Evolutionary conservation across 2,888 invertebrate species (phyloP).

Genomic region (Salpingus planirostris): DNA sequence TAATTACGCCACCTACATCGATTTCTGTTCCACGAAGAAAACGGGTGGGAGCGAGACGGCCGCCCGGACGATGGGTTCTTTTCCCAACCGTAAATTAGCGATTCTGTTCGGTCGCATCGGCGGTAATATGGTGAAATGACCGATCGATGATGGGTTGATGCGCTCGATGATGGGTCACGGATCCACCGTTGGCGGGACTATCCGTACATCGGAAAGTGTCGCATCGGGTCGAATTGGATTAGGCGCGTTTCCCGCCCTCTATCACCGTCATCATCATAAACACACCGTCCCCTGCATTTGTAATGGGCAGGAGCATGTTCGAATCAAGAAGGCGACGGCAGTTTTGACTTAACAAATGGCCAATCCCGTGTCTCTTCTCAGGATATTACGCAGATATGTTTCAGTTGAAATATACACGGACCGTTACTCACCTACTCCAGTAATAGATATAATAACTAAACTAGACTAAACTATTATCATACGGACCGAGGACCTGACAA

Average conservation of each 20-base stretch:
- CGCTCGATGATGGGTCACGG: no score
- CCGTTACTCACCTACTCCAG: no score
- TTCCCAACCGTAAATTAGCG: conserved; percentile 5
- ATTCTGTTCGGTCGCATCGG: conserved; percentile 8
- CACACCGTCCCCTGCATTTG: no score
- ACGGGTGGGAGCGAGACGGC: not conserved
- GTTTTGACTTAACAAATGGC: conserved; percentile 27
- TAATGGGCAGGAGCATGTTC: conserved; percentile 16
- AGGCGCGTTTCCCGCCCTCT: conserved; percentile 26
- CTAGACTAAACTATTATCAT: no score
- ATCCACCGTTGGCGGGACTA: no score
- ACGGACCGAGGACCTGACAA: no score
- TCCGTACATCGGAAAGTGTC: conserved; percentile 28
- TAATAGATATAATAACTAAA: no score
- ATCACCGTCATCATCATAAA: conserved; percentile 16
- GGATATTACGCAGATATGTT: conserved; percentile 22
- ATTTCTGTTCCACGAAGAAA: no score
- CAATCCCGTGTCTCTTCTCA: conserved; percentile 26
- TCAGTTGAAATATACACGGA: no score
- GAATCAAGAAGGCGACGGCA: conserved; percentile 19
- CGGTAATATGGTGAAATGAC: no score
- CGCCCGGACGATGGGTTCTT: not conserved
- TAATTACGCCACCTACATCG: conserved; percentile 8
- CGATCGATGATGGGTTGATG: no score
- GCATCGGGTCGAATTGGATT: conserved; percentile 29